phyloP scores from a whole-genome alignment of 1,140 invertebrate genomes.

The Drosophila parabipectinata region DNA sequence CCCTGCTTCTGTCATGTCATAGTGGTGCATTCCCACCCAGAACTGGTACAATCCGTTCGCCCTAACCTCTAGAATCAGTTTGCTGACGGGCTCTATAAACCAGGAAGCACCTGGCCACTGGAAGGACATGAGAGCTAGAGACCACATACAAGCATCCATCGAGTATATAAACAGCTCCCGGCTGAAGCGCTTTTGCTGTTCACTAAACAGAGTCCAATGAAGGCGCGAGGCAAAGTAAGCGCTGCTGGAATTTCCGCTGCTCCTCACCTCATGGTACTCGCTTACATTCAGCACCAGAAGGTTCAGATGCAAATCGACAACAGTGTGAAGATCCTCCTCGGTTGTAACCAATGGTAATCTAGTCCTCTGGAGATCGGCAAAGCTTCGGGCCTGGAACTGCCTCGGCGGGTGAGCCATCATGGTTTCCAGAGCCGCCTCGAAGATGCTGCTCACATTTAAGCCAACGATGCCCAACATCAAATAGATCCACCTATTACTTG shows the following conservation, averaged over 20 bases:
- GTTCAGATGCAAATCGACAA: background rate
- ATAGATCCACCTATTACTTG: slow-evolving; percentile 31
- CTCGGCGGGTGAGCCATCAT: slow-evolving; percentile 61
- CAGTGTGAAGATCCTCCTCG: slow-evolving; percentile 2
- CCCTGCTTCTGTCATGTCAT: slow-evolving; percentile 57
- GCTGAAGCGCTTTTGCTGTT: slow-evolving; percentile 61
- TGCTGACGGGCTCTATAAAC: slow-evolving; percentile 50
- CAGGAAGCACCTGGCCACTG: slow-evolving; percentile 41
- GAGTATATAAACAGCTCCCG: slow-evolving; percentile 62
- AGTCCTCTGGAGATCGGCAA: slow-evolving; percentile 32
- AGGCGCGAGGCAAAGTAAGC: slow-evolving; percentile 58
- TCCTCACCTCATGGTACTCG: slow-evolving; percentile 36
- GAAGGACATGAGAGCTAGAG: slow-evolving; percentile 46
- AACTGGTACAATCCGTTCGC: slow-evolving; percentile 58
- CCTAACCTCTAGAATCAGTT: slow-evolving; percentile 48
- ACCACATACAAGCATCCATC: slow-evolving; percentile 47
- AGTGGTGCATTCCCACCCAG: slow-evolving; percentile 60
- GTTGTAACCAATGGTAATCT: slow-evolving; percentile 29
- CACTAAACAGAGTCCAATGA: slow-evolving; percentile 56
- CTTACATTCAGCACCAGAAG: slow-evolving; percentile 34
- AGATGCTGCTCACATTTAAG: slow-evolving; percentile 57
- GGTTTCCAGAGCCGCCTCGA: slow-evolving; percentile 57
- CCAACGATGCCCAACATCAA: slow-evolving; percentile 52
- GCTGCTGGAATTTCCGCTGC: slow-evolving; percentile 47
- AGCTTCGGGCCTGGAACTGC: slow-evolving; percentile 53